Conservation (phyloP, 2,888 invertebrate species). For the Dolichomitus sp. region DNA sequence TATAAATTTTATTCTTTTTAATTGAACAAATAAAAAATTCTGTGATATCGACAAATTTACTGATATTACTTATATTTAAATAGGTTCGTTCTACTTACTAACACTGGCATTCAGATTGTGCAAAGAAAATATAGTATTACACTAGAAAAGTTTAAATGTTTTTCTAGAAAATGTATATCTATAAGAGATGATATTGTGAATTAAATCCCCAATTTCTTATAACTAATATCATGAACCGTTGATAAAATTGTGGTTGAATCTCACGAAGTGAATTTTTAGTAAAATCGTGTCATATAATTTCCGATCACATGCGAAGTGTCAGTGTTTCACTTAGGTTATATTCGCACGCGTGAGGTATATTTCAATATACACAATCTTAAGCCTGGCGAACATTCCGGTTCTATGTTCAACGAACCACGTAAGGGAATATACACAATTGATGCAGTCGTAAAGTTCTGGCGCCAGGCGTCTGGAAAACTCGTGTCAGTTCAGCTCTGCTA, state of each 20-base stretch:
- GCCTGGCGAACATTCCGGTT: neutral
- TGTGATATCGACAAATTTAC: no score
- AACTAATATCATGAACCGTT: neutral
- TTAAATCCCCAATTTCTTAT: neutral
- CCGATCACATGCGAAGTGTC: neutral
- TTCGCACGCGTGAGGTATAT: neutral
- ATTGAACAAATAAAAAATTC: no score
- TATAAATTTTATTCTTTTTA: no score
- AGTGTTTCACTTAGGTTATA: neutral
- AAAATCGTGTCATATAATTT: neutral
- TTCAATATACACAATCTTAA: slow-evolving; percentile 21
- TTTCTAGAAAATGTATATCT: no score
- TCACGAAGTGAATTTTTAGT: neutral
- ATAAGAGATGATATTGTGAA: neutral
- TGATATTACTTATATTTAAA: no score
- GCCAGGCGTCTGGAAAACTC: slow-evolving; percentile 42
- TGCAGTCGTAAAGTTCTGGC: slow-evolving; percentile 37
- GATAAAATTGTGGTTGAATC: neutral
- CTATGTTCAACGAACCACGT: slow-evolving; percentile 12
- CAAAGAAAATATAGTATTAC: no score
- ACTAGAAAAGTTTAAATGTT: no score
- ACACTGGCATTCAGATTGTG: no score
- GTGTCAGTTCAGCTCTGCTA: slow-evolving; percentile 8
- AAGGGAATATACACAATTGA: slow-evolving; percentile 18
- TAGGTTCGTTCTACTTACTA: no score